phyloP scores from a whole-genome alignment of 2,113 vertebrate species.

The Micronycteris hirsuta region DNA sequence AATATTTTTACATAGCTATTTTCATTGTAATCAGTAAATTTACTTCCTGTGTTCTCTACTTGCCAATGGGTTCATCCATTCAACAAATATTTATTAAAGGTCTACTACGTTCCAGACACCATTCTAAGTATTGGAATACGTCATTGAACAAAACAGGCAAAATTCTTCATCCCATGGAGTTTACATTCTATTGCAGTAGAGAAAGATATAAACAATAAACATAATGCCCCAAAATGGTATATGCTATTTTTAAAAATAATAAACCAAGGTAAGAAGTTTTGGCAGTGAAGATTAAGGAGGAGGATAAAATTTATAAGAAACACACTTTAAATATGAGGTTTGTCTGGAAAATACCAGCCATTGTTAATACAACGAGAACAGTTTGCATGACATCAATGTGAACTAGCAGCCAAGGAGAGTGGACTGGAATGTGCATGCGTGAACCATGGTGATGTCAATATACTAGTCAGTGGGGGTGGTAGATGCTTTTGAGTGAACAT shows the following conservation, averaged over 20 bases:
- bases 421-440: too few relatives aligned
- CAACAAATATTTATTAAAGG: background rate
- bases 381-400: too few relatives aligned
- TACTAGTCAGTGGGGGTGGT: too few relatives aligned
- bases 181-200: background rate
- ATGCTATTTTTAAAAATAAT: background rate
- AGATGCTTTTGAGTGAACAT: too few relatives aligned
- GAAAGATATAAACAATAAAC: background rate
- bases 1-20: background rate
- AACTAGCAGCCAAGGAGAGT: too few relatives aligned
- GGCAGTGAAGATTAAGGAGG: background rate
- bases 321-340: background rate
- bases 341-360: too few relatives aligned
- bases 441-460: too few relatives aligned
- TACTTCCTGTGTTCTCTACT: background rate
- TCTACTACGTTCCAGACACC: background rate
- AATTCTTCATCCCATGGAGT: background rate
- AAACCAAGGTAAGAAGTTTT: background rate
- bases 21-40: background rate
- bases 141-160: background rate
- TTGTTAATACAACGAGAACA: too few relatives aligned
- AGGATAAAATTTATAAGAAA: background rate
- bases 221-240: background rate
- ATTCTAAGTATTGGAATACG: background rate
- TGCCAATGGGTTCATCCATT: background rate